A percentile compares a stretch with the other conserved stretches of the same genome.
phyloP scores from a whole-genome alignment of 2,113 vertebrate genomes.

The Urocitellus parryii region DNA sequence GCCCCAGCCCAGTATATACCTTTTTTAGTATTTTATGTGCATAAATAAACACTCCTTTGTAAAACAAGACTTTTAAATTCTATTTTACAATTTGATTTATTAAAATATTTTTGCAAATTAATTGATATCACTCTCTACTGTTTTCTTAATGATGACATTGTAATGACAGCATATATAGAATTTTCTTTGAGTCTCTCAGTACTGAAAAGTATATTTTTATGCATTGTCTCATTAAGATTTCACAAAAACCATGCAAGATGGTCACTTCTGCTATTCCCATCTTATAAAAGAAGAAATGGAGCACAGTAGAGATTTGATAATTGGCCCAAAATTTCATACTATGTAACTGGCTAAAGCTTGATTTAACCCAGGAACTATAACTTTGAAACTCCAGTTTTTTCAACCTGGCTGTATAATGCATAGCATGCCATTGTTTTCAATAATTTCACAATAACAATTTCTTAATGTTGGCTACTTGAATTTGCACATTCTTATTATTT shows the following conservation, averaged over 20 bases:
- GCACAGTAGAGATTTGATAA: neutral
- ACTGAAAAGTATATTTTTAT: neutral
- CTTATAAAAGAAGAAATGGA: neutral
- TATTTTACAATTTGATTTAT: neutral
- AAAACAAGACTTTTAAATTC: neutral
- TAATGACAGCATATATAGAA: neutral
- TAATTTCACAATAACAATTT: neutral
- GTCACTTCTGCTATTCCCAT: neutral
- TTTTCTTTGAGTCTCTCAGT: neutral
- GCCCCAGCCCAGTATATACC: neutral
- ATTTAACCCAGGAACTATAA: neutral
- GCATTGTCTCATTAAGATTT: slow-evolving; percentile 12
- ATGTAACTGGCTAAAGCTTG: neutral
- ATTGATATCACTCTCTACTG: neutral
- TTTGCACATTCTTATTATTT: neutral
- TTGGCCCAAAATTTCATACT: neutral
- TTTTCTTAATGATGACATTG: neutral
- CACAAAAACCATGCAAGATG: neutral
- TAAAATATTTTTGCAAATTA: slow-evolving; percentile 10
- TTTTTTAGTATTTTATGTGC: slow-evolving; percentile 48
- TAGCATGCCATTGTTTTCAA: neutral
- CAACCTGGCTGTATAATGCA: neutral
- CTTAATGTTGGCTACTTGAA: neutral
- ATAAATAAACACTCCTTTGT: slow-evolving; percentile 22
- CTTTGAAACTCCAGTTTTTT: slow-evolving; percentile 31